phyloP scores from a whole-genome alignment of 2,113 vertebrate genomes.

The Pygoscelis adeliae region DNA sequence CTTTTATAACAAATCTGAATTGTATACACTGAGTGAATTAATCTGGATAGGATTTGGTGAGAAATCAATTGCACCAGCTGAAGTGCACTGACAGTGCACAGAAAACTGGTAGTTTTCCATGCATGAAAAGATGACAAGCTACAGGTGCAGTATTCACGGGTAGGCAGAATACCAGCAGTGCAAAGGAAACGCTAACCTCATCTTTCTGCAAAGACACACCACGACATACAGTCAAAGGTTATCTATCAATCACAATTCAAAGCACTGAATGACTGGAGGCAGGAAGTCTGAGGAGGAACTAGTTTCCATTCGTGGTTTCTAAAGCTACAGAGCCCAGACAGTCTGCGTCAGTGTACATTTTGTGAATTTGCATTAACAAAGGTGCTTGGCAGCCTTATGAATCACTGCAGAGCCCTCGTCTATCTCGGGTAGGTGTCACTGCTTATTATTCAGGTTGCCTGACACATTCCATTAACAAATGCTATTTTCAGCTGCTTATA shows the following conservation, averaged over 20 bases:
- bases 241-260: background rate
- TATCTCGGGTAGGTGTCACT: background rate
- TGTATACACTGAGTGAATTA: background rate
- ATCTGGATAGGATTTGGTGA: background rate
- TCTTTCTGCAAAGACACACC: background rate
- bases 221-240: background rate
- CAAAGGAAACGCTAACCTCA: background rate
- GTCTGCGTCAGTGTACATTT: background rate
- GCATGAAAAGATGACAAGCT: background rate
- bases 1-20: background rate
- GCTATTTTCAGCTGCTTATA: constrained; percentile 4
- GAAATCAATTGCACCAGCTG: background rate
- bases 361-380: background rate
- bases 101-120: background rate
- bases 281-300: background rate
- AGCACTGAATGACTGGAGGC: background rate
- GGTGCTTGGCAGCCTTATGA: background rate
- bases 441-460: constrained; percentile 1
- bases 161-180: background rate
- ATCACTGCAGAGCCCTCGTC: background rate
- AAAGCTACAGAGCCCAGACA: background rate
- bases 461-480: background rate
- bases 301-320: background rate
- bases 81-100: background rate
- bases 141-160: background rate